Percentiles rank a stretch among this genome's conserved stretches.
phyloP scores from a whole-genome alignment of 2,113 vertebrate species.

The Benitochromis conjunctus region DNA sequence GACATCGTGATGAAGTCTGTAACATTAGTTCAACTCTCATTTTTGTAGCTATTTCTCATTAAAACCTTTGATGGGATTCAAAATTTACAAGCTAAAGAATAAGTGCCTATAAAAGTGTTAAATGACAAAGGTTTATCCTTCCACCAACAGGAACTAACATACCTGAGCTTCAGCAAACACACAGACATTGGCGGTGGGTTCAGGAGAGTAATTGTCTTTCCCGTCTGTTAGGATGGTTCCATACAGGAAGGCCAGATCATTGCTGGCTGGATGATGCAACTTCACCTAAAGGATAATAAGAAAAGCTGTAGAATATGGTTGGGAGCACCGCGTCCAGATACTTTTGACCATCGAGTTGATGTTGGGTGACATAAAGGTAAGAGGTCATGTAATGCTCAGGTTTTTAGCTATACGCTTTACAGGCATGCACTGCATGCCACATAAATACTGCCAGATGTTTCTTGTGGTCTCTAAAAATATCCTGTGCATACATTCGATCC shows the following conservation, averaged over 20 bases:
- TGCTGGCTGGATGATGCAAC: conserved; percentile 82
- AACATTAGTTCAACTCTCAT: too few species aligned
- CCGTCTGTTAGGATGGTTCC: conserved; percentile 95
- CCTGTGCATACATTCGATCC: background rate
- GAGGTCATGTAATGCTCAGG: background rate
- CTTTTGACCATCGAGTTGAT: background rate
- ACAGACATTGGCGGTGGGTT: conserved; percentile 88
- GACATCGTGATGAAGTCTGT: too few species aligned
- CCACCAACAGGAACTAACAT: background rate
- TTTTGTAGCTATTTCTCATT: too few species aligned
- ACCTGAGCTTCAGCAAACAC: conserved; percentile 97
- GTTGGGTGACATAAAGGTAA: background rate
- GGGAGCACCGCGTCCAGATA: background rate
- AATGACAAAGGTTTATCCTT: background rate
- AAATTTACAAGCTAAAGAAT: background rate
- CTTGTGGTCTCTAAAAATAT: background rate
- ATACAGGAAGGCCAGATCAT: conserved; percentile 91
- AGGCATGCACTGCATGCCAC: background rate
- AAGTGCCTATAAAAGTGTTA: background rate
- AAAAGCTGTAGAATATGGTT: background rate
- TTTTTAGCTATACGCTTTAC: background rate
- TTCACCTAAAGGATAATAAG: conserved; percentile 73
- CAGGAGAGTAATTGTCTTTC: conserved; percentile 79
- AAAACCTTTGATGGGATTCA: background rate
- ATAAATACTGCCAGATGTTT: background rate